Percentiles rank a stretch among this genome's conserved stretches.
phyloP scores from a whole-genome alignment of 2,888 invertebrate species.

The Tillus elongatus region DNA sequence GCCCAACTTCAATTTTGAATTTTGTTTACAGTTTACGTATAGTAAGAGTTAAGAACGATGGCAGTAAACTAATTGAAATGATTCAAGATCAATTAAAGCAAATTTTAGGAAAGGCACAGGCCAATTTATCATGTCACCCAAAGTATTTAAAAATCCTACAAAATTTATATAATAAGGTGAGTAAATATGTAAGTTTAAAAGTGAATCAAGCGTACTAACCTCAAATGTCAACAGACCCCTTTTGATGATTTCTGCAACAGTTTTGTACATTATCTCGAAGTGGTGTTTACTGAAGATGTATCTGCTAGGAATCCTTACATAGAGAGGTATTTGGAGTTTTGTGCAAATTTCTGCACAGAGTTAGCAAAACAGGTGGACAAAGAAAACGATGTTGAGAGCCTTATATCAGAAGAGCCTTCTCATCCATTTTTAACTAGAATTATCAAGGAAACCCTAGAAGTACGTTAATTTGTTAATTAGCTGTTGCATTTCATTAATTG shows the following conservation, averaged over 20 bases:
- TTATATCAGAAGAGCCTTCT: constrained; percentile 14
- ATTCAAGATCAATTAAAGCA: too few relatives aligned
- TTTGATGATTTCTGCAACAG: constrained; percentile 18
- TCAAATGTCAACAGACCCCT: too few relatives aligned
- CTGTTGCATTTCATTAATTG: constrained; percentile 2
- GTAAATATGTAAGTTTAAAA: too few relatives aligned
- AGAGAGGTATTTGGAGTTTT: constrained; percentile 22
- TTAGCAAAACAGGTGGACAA: constrained; percentile 18
- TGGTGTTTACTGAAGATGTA: constrained; percentile 17
- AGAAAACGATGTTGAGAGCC: constrained; percentile 13
- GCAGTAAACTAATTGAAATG: too few relatives aligned
- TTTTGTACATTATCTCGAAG: constrained; percentile 17
- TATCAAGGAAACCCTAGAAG: constrained; percentile 19
- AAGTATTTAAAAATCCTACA: too few relatives aligned
- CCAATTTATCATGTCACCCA: too few relatives aligned
- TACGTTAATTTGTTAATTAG: constrained; percentile 10
- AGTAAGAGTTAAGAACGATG: too few relatives aligned
- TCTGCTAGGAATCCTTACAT: constrained; percentile 17
- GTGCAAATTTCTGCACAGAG: constrained; percentile 22
- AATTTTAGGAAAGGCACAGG: too few relatives aligned
- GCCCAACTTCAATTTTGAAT: too few relatives aligned
- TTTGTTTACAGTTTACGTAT: too few relatives aligned
- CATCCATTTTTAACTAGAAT: constrained; percentile 20
- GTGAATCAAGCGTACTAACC: too few relatives aligned
- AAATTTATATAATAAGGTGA: too few relatives aligned